Evolutionary conservation across 1,140 invertebrate genomes (phyloP).

Genomic region (Phocides pigmalion): DNA sequence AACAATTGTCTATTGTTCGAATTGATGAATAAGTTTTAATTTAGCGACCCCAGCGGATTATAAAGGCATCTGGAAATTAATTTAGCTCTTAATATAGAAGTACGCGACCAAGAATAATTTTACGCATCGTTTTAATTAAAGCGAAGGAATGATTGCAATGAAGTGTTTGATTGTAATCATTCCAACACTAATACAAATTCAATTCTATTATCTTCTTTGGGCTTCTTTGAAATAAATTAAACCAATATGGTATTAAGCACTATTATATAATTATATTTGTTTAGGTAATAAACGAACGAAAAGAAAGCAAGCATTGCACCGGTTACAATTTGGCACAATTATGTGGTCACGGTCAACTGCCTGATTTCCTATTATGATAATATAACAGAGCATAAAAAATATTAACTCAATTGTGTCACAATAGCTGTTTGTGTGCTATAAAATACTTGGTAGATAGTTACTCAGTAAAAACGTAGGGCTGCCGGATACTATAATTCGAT

Average conservation of each 20-base stretch:
- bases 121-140: background rate
- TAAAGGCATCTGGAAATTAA: constrained; percentile 17
- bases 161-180: background rate
- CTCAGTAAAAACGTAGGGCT: constrained; percentile 6
- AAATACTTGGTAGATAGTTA: background rate
- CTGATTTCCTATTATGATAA: constrained; percentile 40
- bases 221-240: too few species aligned
- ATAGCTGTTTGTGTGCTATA: constrained; percentile 14
- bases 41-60: background rate
- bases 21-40: constrained; percentile 17
- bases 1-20: constrained; percentile 18
- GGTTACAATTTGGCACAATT: constrained; percentile 43
- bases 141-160: background rate
- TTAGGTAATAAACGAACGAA: constrained; percentile 7
- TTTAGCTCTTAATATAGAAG: constrained; percentile 13
- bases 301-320: constrained; percentile 28
- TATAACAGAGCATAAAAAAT: constrained; percentile 41
- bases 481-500: constrained; percentile 8
- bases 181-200: background rate
- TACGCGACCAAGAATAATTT: background rate
- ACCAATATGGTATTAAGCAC: too few species aligned
- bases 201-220: too few species aligned
- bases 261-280: constrained; percentile 23
- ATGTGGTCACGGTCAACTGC: constrained; percentile 69
- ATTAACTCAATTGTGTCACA: constrained; percentile 34